phyloP scores from a whole-genome alignment of 2,113 vertebrate genomes.

The Pithys albifrons region DNA sequence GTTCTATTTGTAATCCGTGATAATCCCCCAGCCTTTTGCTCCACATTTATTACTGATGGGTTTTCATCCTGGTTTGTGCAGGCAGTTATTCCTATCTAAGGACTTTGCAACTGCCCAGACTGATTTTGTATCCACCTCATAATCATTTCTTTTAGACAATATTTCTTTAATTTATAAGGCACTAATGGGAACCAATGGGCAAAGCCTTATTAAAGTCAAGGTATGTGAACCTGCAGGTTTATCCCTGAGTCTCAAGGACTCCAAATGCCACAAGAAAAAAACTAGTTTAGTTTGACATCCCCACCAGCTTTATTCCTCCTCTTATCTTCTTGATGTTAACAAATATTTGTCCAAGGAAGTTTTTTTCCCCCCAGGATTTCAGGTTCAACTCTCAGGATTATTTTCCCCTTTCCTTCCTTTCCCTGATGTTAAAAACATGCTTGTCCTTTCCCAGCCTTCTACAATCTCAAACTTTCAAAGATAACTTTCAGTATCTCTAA shows the following conservation, averaged over 20 bases:
- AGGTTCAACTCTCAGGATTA: background rate
- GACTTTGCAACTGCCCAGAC: background rate
- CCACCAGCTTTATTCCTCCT: background rate
- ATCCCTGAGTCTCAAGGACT: background rate
- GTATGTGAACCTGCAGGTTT: background rate
- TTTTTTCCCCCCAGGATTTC: background rate
- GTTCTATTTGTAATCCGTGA: constrained; percentile 22
- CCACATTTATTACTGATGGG: background rate
- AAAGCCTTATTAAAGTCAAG: background rate
- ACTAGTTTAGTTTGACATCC: background rate
- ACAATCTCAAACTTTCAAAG: background rate
- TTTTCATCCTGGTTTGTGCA: background rate
- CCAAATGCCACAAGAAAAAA: background rate
- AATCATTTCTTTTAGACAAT: background rate
- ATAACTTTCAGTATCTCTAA: background rate
- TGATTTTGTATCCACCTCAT: background rate
- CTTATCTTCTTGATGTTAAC: background rate
- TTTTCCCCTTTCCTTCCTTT: background rate
- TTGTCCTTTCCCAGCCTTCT: background rate
- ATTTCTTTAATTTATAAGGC: background rate
- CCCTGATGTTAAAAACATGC: background rate
- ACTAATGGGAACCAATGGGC: background rate
- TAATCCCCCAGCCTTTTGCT: background rate
- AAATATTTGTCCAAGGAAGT: background rate
- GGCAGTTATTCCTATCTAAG: background rate